A percentile compares a stretch with the other conserved stretches of the same genome.
Evolutionary conservation across 2,888 invertebrate species (phyloP).

Genomic region (Deilephila porcellus): DNA sequence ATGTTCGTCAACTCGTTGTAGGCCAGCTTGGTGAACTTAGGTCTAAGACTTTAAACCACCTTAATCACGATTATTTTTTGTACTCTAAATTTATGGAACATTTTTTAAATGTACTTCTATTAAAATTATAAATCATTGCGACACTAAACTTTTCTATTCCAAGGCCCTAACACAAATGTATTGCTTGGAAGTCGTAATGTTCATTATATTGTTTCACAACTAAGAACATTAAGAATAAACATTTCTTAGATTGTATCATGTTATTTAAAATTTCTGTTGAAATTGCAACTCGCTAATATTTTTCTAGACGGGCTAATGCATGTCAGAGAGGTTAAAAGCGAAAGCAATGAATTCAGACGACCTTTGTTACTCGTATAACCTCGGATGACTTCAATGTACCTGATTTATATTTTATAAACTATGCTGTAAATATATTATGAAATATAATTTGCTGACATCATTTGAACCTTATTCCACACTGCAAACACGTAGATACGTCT

Average conservation of each 20-base stretch:
- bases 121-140: no score
- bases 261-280: neutral
- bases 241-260: neutral
- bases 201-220: neutral
- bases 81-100: no score
- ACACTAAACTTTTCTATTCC: no score
- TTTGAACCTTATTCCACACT: neutral
- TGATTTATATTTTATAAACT: neutral
- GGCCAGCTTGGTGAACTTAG: no score
- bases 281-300: conserved; percentile 3
- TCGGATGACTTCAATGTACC: conserved; percentile 5
- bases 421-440: neutral
- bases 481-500: no score
- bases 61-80: no score
- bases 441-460: neutral
- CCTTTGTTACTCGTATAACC: conserved; percentile 4
- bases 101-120: no score
- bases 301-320: conserved; percentile 7
- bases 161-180: neutral
- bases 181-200: neutral
- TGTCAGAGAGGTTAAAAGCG: conserved; percentile 18
- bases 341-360: conserved; percentile 11
- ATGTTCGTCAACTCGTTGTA: no score
- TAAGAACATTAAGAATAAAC: neutral
- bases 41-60: no score